Evolutionary conservation across 2,113 vertebrate species (phyloP), one percentile per base, ranked within the genome.

Genomic region (Lamprotornis superbus): DNA sequence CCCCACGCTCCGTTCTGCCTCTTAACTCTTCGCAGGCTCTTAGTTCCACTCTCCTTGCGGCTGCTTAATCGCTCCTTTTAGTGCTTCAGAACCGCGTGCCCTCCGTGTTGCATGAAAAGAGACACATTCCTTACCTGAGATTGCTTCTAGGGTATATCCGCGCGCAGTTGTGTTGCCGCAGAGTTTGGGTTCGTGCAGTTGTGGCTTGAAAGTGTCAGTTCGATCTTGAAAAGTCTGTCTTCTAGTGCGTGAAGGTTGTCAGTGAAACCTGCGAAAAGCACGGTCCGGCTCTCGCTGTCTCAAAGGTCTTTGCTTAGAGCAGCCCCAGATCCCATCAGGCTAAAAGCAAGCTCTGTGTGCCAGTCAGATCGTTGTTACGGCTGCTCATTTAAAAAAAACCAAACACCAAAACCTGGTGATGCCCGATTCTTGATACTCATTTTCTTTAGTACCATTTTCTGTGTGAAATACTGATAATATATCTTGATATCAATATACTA

Each of bases 161-260:
- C 14, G 0, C 2, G 5, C 46, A 10, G 46, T 52, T 49, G 15
- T 7, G 35, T 2, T 5, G 3, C 5, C 37, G 11, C 65, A 2
- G 82, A 2, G 37, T 25, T n/a, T 10, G 80, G 12, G 1, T 53
- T 52, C 7, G 1, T 28, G 27, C 30, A 6, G 25, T 4, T n/a
- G 24, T 33, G 1, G 1, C 69, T n/a, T 39, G 14, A 6, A 40
- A 40, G n/a, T 11, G 78, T 31, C 30, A 4, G 0, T 11, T 47
- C 6, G 30, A 5, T 60, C 9, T 30, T 9, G n/a, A 2, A 2
- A 13, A 33, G 23, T 28, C 11, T 53, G 22, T 9, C 31, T 25
- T 18, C 31, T 7, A 11, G 12, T 22, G 39, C 11, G 0, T 6
- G 42, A 3, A 18, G 60, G 55, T 22, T 87, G 59, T 20, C 46